These are phyloP conservation scores for Eupeodes corollae DNA, from an alignment of 1,140 invertebrate species.

Conservation along the genomic window DNA sequence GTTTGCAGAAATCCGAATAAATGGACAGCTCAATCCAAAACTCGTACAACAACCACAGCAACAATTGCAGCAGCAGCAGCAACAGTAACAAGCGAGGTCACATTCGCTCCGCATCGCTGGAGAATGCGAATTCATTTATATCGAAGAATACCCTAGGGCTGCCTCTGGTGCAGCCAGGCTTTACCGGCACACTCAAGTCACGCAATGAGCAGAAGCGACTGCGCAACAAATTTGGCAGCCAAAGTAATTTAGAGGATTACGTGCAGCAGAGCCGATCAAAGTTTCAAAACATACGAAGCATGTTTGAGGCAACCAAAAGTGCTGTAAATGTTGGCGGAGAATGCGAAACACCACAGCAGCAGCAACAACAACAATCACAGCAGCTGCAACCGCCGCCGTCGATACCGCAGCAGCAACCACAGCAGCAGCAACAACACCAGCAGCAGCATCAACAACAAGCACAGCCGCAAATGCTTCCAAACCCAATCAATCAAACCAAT, in stretches of 20 bases:
- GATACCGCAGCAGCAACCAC: no score
- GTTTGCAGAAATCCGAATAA: no score
- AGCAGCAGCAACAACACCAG: conserved; percentile 1
- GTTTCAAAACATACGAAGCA: conserved; percentile 35
- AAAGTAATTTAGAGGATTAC: conserved; percentile 29
- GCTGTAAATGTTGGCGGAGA: not conserved
- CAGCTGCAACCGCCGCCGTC: not conserved
- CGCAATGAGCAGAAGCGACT: conserved; percentile 30
- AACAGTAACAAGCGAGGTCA: conserved; percentile 23
- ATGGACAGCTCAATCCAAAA: no score
- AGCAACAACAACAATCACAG: not conserved
- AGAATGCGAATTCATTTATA: conserved; percentile 17
- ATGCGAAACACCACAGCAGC: not conserved
- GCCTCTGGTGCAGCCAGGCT: conserved; percentile 6
- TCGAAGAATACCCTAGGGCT: conserved; percentile 11
- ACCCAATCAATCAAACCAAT: not conserved
- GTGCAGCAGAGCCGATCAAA: conserved; percentile 21
- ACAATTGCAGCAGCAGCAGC: conserved; percentile 5
- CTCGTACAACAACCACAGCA: conserved; percentile 1
- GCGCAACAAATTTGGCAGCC: conserved; percentile 32
- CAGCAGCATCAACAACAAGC: not conserved
- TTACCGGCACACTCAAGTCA: conserved; percentile 33
- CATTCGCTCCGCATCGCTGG: conserved; percentile 30
- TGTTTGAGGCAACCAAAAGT: conserved; percentile 26
- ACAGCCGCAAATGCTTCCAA: not conserved